Evolutionary conservation across 2,888 invertebrate species (phyloP), one percentile per base, ranked within the genome.

Genomic region (Cryptocephalus primarius): DNA sequence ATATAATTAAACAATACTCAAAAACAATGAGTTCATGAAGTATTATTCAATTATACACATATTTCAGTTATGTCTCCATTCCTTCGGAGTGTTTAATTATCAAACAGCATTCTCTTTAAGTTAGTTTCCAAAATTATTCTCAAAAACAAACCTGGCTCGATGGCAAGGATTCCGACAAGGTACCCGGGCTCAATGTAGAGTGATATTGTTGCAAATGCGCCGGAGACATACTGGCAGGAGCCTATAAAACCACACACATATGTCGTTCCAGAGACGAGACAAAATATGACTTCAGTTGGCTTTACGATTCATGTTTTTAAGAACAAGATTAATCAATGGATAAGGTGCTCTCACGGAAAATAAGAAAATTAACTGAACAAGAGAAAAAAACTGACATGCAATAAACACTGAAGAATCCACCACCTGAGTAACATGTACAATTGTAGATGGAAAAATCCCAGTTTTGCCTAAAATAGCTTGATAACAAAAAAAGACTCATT

Each of bases 201-300:
- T 82, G 83, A 71, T 83, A 82, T 73, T 83, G 83, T 73, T 84
- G 83, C 68, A 84, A 79, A 74, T 86, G 88, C 69, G 88, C 88
- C 59, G 88, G 87, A 55, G 88, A 88, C 86, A 89, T 88, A 68
- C 88, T 85, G 70, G 91, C 89, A 62, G 91, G 91, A 68, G 91
- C 91, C 88, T 91, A 77, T 65, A 73, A 71, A 65, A 67, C 66
- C 61, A 66, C 60, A 64, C 40, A 42, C 42, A 42, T n/a, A n/a
- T 32, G 10, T 42, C 42, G 32, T 32, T 42, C 40, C 11, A 40
- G 13, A 10, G 14, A 12, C 40, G 40, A 40, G 40, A 40, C 13
- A 48, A 46, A 22, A 22, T 22, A 22, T 22, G 22, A 22, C 22
- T 22, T 22, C 33, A 48, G 57, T 56, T 56, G 57, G 56, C 57